Conservation (phyloP, 2,113 vertebrate species). For the Grantiella picta region DNA sequence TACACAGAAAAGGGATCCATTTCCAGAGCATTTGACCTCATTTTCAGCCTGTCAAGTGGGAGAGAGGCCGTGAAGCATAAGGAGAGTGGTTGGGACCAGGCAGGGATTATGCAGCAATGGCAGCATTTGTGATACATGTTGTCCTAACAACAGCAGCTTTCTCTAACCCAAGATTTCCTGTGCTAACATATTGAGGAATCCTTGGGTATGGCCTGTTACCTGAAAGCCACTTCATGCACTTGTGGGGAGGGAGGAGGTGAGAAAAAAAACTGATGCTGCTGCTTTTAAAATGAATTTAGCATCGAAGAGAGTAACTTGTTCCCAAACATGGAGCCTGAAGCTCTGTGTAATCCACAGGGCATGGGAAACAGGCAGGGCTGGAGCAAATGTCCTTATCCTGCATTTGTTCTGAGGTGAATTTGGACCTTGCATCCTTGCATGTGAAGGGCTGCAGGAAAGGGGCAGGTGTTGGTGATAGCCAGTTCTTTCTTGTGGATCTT, state of each 20-base stretch:
- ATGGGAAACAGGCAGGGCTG: background rate
- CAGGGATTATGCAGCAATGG: background rate
- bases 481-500: background rate
- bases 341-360: background rate
- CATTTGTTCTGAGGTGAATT: background rate
- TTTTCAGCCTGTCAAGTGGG: constrained; percentile 32
- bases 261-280: background rate
- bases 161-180: constrained; percentile 4
- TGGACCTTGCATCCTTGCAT: background rate
- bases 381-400: background rate
- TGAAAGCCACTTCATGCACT: constrained; percentile 5
- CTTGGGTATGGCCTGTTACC: constrained; percentile 20
- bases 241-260: constrained; percentile 1
- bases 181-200: constrained; percentile 24
- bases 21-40: constrained; percentile 25
- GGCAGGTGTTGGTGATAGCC: background rate
- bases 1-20: background rate
- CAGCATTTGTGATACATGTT: background rate
- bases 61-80: constrained; percentile 22
- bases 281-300: background rate
- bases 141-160: constrained; percentile 36
- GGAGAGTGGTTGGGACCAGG: background rate
- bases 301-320: background rate
- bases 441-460: background rate
- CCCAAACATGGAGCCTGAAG: background rate